phyloP scores from a whole-genome alignment of 2,797 vertebrate genomes.

The Notolabrus celidotus region DNA sequence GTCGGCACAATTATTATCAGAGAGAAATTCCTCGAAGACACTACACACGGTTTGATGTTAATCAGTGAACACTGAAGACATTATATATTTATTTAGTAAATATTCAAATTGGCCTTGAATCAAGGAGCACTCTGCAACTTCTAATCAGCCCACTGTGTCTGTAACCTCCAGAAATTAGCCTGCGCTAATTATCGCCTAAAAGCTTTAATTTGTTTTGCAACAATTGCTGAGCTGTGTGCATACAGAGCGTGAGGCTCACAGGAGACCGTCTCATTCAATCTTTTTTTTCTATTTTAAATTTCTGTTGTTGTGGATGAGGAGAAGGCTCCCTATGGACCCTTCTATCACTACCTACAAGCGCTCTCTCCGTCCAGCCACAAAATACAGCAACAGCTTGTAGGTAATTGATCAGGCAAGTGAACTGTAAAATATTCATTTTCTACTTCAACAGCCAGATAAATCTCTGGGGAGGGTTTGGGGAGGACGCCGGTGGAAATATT shows the following conservation, averaged over 20 bases:
- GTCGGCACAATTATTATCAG: slow-evolving; percentile 27
- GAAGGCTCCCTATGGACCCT: slow-evolving; percentile 62
- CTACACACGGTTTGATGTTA: slow-evolving; percentile 51
- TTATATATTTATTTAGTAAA: slow-evolving; percentile 69
- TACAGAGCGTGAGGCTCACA: slow-evolving; percentile 76
- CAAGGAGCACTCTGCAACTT: slow-evolving; percentile 82
- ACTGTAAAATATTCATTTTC: slow-evolving; percentile 99
- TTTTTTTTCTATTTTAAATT: slow-evolving; percentile 45
- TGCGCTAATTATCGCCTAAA: slow-evolving; percentile 87
- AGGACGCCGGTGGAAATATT: slow-evolving; percentile 93
- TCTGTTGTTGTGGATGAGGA: slow-evolving; percentile 63
- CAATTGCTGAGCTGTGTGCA: slow-evolving; percentile 81
- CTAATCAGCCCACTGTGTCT: slow-evolving; percentile 86
- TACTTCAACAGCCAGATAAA: slow-evolving; percentile 99
- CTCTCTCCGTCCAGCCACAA: slow-evolving; percentile 90
- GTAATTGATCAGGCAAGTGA: slow-evolving; percentile 99
- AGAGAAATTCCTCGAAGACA: slow-evolving; percentile 35
- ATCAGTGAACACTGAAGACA: slow-evolving; percentile 56
- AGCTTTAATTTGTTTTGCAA: slow-evolving; percentile 90
- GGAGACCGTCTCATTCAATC: slow-evolving; percentile 84
- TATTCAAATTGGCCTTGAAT: slow-evolving; percentile 82
- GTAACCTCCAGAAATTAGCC: slow-evolving; percentile 88
- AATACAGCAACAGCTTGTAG: slow-evolving; percentile 99
- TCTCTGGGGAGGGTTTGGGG: slow-evolving; percentile 92
- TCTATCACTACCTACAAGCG: slow-evolving; percentile 69